phyloP scores from a whole-genome alignment of 2,113 vertebrate genomes.

The Mellivora capensis region DNA sequence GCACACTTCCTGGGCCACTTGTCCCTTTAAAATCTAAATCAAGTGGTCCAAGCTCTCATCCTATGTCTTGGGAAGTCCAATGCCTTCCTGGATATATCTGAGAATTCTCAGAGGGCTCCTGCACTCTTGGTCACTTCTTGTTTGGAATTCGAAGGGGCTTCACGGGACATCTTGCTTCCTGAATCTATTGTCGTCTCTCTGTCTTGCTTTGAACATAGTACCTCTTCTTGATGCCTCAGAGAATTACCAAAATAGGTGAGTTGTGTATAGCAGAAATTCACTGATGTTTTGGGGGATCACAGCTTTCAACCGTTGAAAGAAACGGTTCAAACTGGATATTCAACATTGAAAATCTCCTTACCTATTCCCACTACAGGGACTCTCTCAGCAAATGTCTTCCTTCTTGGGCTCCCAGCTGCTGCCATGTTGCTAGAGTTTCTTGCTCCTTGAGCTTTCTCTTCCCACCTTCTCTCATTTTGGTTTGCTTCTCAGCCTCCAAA shows the following conservation, averaged over 20 bases:
- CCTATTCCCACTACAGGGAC: rapidly evolving
- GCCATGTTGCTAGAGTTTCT: not conserved
- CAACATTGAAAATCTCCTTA: not conserved
- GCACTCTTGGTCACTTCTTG: not conserved
- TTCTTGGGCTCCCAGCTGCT: not conserved
- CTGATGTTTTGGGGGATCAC: not conserved
- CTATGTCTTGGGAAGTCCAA: rapidly evolving
- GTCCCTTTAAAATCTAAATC: not conserved
- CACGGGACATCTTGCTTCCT: not conserved
- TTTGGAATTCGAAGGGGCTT: not conserved
- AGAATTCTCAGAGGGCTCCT: not conserved
- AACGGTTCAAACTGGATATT: not conserved
- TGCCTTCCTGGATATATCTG: not conserved
- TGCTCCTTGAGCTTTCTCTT: not conserved
- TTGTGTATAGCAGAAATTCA: not conserved
- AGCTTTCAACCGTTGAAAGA: not conserved
- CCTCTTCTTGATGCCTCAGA: not conserved
- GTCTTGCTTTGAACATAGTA: not conserved
- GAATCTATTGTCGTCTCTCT: not conserved
- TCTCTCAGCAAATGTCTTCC: not conserved
- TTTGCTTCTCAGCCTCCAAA: not conserved
- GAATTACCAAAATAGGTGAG: not conserved
- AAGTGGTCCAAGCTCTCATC: not conserved
- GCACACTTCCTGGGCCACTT: rapidly evolving
- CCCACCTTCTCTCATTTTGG: not conserved